Evolutionary conservation across 1,140 invertebrate species (phyloP).

Genomic region (Trichonephila clavata): DNA sequence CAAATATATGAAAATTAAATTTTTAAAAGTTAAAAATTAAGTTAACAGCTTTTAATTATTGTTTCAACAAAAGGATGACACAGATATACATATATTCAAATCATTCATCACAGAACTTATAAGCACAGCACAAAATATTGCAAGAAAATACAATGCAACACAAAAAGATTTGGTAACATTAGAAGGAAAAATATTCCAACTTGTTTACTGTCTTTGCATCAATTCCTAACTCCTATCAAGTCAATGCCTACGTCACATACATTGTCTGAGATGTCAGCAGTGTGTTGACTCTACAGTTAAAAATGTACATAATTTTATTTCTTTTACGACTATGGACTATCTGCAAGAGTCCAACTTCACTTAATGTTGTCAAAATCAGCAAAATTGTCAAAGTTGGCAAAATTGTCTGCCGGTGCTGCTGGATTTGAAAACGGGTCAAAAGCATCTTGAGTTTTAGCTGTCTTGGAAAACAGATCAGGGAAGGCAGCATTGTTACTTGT

Average conservation of each 20-base stretch:
- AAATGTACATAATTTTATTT: conserved; percentile 63
- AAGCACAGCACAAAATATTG: not conserved
- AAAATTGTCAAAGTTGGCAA: conserved; percentile 88
- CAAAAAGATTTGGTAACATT: not conserved
- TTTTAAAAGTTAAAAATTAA: not conserved
- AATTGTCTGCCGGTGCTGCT: conserved; percentile 77
- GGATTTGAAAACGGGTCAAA: conserved; percentile 80
- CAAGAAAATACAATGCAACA: not conserved
- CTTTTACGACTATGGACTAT: not conserved
- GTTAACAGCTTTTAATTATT: not conserved
- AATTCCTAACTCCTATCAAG: conserved; percentile 51
- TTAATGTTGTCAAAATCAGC: conserved; percentile 92
- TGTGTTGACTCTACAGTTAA: conserved; percentile 62
- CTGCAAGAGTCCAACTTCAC: conserved; percentile 56
- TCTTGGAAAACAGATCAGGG: conserved; percentile 79
- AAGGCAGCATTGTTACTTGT: conserved; percentile 80
- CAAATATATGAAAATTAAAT: not conserved
- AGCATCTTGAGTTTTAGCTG: conserved; percentile 79
- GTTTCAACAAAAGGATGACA: not conserved
- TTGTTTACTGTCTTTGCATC: conserved; percentile 51
- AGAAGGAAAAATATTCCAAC: conserved; percentile 50
- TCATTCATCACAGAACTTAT: not conserved
- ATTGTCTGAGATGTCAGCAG: conserved; percentile 35
- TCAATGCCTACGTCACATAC: conserved; percentile 59
- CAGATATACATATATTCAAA: not conserved